Conservation (phyloP, 35 echinoderm and acorn worm species). For the Ophiothrix spiculata region DNA sequence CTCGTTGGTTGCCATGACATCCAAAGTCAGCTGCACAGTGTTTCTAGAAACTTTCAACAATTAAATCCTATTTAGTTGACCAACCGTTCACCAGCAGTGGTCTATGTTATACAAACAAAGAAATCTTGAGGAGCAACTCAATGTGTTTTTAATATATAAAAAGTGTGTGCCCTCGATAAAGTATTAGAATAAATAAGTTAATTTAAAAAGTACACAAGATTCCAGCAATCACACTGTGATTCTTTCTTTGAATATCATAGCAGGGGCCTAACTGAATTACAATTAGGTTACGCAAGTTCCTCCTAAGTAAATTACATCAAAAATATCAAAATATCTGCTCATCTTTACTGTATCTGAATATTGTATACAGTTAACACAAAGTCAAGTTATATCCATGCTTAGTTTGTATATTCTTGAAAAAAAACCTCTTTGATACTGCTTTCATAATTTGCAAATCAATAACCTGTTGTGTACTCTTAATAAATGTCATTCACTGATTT, state of each 20-base stretch:
- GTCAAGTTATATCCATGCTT: too few relatives aligned
- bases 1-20: not conserved
- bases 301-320: not conserved
- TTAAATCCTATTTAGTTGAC: not conserved
- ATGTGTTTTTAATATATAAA: not conserved
- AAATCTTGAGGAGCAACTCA: not conserved
- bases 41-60: not conserved
- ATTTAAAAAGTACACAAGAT: not conserved
- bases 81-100: not conserved
- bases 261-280: not conserved
- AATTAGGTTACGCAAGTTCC: not conserved
- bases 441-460: too few relatives aligned
- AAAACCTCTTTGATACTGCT: too few relatives aligned
- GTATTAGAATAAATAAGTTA: not conserved
- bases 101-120: not conserved
- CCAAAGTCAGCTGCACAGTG: not conserved
- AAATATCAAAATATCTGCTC: not conserved
- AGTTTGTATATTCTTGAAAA: too few relatives aligned
- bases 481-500: too few relatives aligned
- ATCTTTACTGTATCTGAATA: too few relatives aligned
- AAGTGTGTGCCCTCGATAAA: too few relatives aligned
- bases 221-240: not conserved
- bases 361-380: too few relatives aligned
- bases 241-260: not conserved
- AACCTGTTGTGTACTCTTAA: too few relatives aligned